Conservation (phyloP, 1,140 invertebrate species). For the Drosophila neocordata region DNA sequence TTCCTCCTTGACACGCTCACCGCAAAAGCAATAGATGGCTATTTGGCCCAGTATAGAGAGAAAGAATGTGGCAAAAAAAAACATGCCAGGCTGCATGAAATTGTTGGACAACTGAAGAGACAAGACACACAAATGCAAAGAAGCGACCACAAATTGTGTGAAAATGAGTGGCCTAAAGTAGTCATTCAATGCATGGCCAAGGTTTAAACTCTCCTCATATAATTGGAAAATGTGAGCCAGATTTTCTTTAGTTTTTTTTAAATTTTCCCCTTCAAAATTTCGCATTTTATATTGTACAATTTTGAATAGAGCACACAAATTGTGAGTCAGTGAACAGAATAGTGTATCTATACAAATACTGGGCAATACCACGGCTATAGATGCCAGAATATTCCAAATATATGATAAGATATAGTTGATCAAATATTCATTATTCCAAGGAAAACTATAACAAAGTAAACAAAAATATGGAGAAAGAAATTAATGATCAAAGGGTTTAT, state of each 20-base stretch:
- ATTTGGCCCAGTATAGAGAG: conserved; percentile 41
- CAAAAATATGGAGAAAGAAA: neutral
- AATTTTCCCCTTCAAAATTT: conserved; percentile 14
- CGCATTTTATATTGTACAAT: conserved; percentile 37
- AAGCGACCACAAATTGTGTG: conserved; percentile 38
- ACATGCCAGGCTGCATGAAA: conserved; percentile 29
- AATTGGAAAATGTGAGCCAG: conserved; percentile 27
- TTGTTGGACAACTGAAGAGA: conserved; percentile 46
- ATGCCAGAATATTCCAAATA: conserved; percentile 52
- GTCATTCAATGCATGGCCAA: conserved; percentile 26
- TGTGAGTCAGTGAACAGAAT: conserved; percentile 44
- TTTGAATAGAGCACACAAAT: conserved; percentile 44
- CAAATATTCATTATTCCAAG: conserved; percentile 35
- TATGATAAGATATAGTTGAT: conserved; percentile 47
- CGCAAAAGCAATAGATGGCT: conserved; percentile 53
- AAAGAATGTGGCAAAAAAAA: conserved; percentile 50
- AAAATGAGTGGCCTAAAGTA: conserved; percentile 48
- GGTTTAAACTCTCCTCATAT: conserved; percentile 15
- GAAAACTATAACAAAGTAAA: conserved; percentile 38
- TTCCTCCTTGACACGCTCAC: conserved; percentile 31
- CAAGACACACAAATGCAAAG: conserved; percentile 51
- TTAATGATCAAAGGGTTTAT: no score
- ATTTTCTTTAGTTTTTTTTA: conserved; percentile 12
- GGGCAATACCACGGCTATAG: conserved; percentile 35
- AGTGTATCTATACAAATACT: conserved; percentile 52